Base-by-base conservation (phyloP, 1,140 invertebrate genomes). In the Drosophila bocqueti region DNA sequence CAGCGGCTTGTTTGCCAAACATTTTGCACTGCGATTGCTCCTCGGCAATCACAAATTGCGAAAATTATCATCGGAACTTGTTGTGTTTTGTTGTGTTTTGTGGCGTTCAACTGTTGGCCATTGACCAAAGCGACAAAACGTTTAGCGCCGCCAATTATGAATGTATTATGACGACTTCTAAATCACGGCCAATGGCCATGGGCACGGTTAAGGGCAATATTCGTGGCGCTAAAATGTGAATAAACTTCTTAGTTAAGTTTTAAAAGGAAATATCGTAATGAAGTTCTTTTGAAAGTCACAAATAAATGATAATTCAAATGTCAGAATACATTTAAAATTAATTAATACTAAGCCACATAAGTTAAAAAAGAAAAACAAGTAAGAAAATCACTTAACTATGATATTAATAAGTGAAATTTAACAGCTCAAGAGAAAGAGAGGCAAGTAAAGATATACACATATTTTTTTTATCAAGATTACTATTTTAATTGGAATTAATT, bases 1-100 rank as follows among this genome's bases (percentile, higher is more conserved):
- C 50, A 31, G 67, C 24, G 49, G 62, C 54, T 46, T 63, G 60
- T 83, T 85, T 60, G 73, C 49, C 79, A 82, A 86, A 82, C 83
- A 82, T 68, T 85, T 72, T 57, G 66, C 63, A 57, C 49, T 63
- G 57, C 62, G 66, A 76, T 81, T 63, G 58, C 49, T 73, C 71
- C 46, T 74, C 68, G 73, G 57, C 68, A 81, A 81, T 81, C 77
- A 73, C 81, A 67, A 72, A 66, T 72, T 49, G 60, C 31, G 46
- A 59, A 18, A 58, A 71, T 81, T 69, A 74, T 61, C 59, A 86
- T 68, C 77, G 69, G 47, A 74, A 57, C 52, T 43, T 43, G 47
- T 21, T 55, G 34, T 18, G 38, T 38, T 49, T 47, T 21, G 47
- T 18, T 76, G 36, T 45, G 8, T 31, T 49, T 47, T 21, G 50